Base-by-base conservation (phyloP, 2,888 invertebrate genomes). In the Sabellastarte sp. region DNA sequence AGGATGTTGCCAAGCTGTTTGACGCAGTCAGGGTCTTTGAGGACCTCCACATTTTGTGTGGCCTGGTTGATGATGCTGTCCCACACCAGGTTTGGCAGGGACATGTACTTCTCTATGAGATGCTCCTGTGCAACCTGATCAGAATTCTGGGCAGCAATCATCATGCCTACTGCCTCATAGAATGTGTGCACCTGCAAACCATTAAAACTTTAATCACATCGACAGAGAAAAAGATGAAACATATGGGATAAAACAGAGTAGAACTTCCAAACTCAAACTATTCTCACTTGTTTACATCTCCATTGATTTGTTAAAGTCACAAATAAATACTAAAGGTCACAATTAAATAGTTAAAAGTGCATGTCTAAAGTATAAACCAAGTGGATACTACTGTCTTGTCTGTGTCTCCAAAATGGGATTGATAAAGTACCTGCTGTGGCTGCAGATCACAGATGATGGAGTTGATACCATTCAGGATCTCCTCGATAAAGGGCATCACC, bases 361-460 rank as follows among this genome's bases (percentile, higher is more conserved):
- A n/a, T n/a, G n/a, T n/a, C n/a, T n/a, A n/a, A n/a, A n/a, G n/a
- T n/a, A n/a, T n/a, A n/a, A n/a, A n/a, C n/a, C n/a, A n/a, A n/a
- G n/a, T n/a, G n/a, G n/a, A n/a, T n/a, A n/a, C n/a, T n/a, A n/a
- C n/a, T n/a, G n/a, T n/a, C n/a, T n/a, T n/a, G n/a, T n/a, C n/a
- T n/a, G n/a, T n/a, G n/a, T n/a, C n/a, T n/a, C n/a, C n/a, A n/a
- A n/a, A n/a, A n/a, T n/a, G n/a, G n/a, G n/a, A n/a, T n/a, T n/a
- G n/a, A n/a, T n/a, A n/a, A n/a, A 26, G 29, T 77, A 95, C 95
- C 89, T 99, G 99, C 79, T 97, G 93, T 62, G 95, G 94, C 84
- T 97, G 95, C 76, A 99, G 88, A 88, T 99, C 99, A 88, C 98
- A 98, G 81, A 99, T 99, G 74, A 99, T 99, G 69, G 93, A 91